Evolutionary conservation across 2,113 vertebrate species (phyloP).

Genomic region (Mobula birostris): DNA sequence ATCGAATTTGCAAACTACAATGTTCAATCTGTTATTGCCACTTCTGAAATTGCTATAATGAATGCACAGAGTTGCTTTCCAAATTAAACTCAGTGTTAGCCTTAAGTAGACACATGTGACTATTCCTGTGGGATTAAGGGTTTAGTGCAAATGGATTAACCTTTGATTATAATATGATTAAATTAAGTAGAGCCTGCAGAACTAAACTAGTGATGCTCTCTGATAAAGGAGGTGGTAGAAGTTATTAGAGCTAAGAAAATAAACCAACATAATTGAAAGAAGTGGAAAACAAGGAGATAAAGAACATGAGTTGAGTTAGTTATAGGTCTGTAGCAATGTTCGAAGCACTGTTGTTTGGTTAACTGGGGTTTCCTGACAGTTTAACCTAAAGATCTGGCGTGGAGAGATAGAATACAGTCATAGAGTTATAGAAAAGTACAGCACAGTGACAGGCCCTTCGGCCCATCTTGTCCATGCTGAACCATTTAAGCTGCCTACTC

Average conservation of each 20-base stretch:
- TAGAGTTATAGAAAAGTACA: no score
- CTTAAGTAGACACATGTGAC: conserved; percentile 18
- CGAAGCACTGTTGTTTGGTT: neutral
- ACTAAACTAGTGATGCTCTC: neutral
- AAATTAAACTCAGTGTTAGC: neutral
- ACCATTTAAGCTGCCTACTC: no score
- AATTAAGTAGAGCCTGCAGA: neutral
- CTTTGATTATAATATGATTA: neutral
- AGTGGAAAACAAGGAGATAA: neutral
- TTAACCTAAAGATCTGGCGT: no score
- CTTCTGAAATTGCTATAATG: neutral
- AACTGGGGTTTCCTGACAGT: no score
- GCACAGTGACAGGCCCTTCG: no score
- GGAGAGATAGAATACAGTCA: no score
- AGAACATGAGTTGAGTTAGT: neutral
- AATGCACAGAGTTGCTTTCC: neutral
- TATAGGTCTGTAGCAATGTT: neutral
- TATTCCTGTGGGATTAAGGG: neutral
- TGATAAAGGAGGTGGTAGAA: neutral
- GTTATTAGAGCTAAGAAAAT: neutral
- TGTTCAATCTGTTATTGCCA: neutral
- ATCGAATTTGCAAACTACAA: neutral
- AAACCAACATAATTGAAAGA: neutral
- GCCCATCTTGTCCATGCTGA: no score
- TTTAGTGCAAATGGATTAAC: conserved; percentile 4